These are phyloP conservation scores for Platysternon megacephalum DNA, from an alignment of 2,113 vertebrate genomes.

Conservation along the genomic window DNA sequence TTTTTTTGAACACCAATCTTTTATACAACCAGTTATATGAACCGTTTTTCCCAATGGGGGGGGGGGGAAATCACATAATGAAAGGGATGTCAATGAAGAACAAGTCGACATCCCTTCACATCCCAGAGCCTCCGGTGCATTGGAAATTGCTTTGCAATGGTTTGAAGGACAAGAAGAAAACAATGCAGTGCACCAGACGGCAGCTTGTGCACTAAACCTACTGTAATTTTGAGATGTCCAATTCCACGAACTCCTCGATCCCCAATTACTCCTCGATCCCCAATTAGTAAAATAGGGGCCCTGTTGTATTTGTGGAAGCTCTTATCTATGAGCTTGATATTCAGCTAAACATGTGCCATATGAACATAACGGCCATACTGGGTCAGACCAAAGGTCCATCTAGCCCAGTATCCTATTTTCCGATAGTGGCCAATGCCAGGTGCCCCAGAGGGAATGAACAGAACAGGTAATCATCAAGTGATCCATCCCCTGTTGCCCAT, in stretches of 20 bases:
- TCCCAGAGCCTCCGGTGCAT: background rate
- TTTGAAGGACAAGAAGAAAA: background rate
- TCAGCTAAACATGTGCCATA: background rate
- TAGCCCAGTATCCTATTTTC: too few relatives aligned
- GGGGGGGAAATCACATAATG: background rate
- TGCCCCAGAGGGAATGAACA: too few relatives aligned
- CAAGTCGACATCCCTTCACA: background rate
- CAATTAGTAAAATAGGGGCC: background rate
- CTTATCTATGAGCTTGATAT: background rate
- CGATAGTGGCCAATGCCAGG: too few relatives aligned
- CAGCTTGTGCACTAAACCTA: background rate
- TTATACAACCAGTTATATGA: background rate
- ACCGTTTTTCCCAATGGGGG: background rate
- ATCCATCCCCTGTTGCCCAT: too few relatives aligned
- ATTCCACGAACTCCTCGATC: background rate
- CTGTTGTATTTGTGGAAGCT: background rate
- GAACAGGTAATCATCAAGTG: too few relatives aligned
- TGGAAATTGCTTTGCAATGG: background rate
- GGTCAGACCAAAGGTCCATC: too few relatives aligned
- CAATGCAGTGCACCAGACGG: background rate
- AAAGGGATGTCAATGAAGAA: background rate
- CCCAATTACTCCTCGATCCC: background rate
- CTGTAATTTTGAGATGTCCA: background rate
- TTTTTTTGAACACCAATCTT: background rate
- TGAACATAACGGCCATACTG: too few relatives aligned